Percentiles rank a stretch among this genome's conserved stretches.
Conservation (phyloP, 2,797 vertebrate species). For the Sebastiscus tertius region DNA sequence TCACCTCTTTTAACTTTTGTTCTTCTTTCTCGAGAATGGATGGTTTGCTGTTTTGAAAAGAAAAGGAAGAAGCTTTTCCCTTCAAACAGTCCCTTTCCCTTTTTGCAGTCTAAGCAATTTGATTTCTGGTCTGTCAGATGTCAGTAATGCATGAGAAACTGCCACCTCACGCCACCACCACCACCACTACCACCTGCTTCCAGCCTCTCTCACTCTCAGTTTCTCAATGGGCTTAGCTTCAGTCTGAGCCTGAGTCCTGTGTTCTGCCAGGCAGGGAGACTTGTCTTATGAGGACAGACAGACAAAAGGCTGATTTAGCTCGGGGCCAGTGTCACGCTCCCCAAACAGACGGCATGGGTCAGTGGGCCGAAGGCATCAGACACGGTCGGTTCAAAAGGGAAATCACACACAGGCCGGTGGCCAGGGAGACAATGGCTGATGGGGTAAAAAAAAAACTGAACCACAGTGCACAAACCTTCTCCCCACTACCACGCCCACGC, state of each 20-base stretch:
- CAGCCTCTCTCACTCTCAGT: slow-evolving; percentile 55
- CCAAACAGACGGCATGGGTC: slow-evolving; percentile 72
- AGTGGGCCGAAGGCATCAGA: slow-evolving; percentile 72
- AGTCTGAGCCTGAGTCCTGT: slow-evolving; percentile 55
- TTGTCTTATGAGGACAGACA: slow-evolving; percentile 62
- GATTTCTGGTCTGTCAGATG: slow-evolving; percentile 72
- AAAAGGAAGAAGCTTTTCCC: slow-evolving; percentile 55
- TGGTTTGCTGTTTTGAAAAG: slow-evolving; percentile 37
- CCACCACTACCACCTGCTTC: slow-evolving; percentile 75
- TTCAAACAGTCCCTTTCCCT: slow-evolving; percentile 56
- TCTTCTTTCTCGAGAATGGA: slow-evolving; percentile 54
- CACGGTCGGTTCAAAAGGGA: slow-evolving; percentile 65
- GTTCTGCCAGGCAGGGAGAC: slow-evolving; percentile 66
- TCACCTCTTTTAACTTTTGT: slow-evolving; percentile 34
- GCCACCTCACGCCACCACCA: slow-evolving; percentile 50
- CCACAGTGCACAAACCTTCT: slow-evolving; percentile 6
- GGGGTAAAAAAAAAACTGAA: slow-evolving; percentile 46
- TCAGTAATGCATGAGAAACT: slow-evolving; percentile 67
- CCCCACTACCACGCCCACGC: slow-evolving; percentile 1
- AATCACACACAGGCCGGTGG: slow-evolving; percentile 41
- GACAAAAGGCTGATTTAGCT: slow-evolving; percentile 72
- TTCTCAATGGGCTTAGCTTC: slow-evolving; percentile 59
- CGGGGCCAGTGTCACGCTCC: slow-evolving; percentile 61
- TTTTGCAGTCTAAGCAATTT: slow-evolving; percentile 61
- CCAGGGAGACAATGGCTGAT: slow-evolving; percentile 48